These are phyloP conservation scores for Aspidapion aeneum DNA, from an alignment of 2,888 invertebrate genomes.

Conservation along the genomic window DNA sequence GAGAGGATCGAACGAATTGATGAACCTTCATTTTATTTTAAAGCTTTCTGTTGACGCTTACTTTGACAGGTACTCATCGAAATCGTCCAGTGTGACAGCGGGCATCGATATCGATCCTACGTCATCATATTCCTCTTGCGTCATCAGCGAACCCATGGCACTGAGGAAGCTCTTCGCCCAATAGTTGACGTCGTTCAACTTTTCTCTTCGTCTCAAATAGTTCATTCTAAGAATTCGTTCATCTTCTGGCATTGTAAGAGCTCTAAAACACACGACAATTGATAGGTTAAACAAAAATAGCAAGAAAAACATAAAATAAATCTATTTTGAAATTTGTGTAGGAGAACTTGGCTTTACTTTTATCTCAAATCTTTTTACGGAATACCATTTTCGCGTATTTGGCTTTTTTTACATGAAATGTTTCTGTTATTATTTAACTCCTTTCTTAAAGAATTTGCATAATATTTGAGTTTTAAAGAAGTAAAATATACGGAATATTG, in stretches of 20 bases:
- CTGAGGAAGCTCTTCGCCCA: conserved; percentile 88
- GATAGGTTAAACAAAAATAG: background rate
- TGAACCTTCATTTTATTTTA: too few relatives aligned
- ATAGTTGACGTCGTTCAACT: conserved; percentile 78
- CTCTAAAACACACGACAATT: conserved; percentile 44
- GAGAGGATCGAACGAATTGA: too few relatives aligned
- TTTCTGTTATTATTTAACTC: too few relatives aligned
- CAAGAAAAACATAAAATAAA: too few relatives aligned
- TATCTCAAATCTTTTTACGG: too few relatives aligned
- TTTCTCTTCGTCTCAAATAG: conserved; percentile 74
- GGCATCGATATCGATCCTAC: conserved; percentile 83
- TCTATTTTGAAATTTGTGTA: too few relatives aligned
- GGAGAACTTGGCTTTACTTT: too few relatives aligned
- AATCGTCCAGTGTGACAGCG: conserved; percentile 87
- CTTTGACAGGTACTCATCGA: conserved; percentile 85
- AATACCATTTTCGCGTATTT: too few relatives aligned
- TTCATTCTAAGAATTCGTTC: conserved; percentile 85
- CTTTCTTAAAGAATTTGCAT: too few relatives aligned
- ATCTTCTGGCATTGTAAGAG: conserved; percentile 87
- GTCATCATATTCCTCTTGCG: conserved; percentile 74
- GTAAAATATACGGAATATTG: too few relatives aligned
- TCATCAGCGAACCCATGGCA: conserved; percentile 74
- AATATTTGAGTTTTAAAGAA: too few relatives aligned
- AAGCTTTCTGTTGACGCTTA: conserved; percentile 57
- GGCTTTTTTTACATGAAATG: too few relatives aligned